These are phyloP conservation scores for Pelodiscus sinensis DNA, from an alignment of 2,113 vertebrate genomes.

Conservation along the genomic window DNA sequence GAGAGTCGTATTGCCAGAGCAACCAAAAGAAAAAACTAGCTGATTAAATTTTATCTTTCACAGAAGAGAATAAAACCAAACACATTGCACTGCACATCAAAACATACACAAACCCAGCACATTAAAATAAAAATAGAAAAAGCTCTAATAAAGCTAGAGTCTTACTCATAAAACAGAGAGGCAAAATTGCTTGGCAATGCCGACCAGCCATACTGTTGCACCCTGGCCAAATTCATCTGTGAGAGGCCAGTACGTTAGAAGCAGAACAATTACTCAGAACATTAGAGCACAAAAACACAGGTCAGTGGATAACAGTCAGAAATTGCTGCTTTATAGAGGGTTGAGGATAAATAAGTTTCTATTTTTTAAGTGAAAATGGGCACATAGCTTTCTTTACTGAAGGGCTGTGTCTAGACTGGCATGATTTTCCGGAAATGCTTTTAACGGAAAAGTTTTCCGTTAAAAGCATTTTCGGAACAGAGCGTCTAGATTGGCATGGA, in stretches of 20 bases:
- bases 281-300: neutral
- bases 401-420: too few relatives aligned
- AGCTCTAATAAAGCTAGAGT: conserved; percentile 63
- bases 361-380: neutral
- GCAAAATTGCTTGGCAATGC: conserved; percentile 54
- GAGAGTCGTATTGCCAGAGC: conserved; percentile 54
- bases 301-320: neutral
- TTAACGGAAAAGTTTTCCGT: too few relatives aligned
- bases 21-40: conserved; percentile 54
- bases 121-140: conserved; percentile 47
- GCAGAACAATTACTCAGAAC: neutral
- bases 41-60: conserved; percentile 70
- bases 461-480: too few relatives aligned
- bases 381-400: neutral
- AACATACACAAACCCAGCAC: conserved; percentile 51
- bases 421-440: too few relatives aligned
- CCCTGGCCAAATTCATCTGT: conserved; percentile 22
- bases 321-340: neutral
- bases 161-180: conserved; percentile 59
- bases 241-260: conserved; percentile 38
- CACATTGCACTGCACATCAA: conserved; percentile 53
- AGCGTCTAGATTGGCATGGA: too few relatives aligned
- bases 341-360: neutral
- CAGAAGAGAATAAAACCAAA: conserved; percentile 65
- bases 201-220: conserved; percentile 53